These are phyloP conservation scores for Ptilodon capucinus DNA, from an alignment of 2,888 invertebrate species.

Conservation along the genomic window DNA sequence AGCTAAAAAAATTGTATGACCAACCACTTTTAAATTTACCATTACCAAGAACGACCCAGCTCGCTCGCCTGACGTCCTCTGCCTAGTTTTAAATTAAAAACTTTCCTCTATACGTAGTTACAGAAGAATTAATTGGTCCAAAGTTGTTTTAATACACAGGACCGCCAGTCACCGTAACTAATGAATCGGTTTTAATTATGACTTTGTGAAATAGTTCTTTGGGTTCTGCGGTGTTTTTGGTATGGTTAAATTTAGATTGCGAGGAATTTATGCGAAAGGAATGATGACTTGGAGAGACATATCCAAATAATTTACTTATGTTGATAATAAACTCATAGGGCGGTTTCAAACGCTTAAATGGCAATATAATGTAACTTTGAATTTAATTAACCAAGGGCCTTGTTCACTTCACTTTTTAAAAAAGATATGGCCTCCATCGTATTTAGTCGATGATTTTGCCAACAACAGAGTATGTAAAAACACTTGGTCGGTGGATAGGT, in stretches of 20 bases:
- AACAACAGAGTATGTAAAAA: too few relatives aligned
- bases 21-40: slow-evolving; percentile 28
- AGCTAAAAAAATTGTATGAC: slow-evolving; percentile 16
- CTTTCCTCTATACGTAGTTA: slow-evolving; percentile 22
- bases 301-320: too few relatives aligned
- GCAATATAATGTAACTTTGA: too few relatives aligned
- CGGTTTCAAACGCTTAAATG: too few relatives aligned
- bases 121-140: slow-evolving; percentile 28
- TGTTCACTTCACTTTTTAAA: too few relatives aligned
- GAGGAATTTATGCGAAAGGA: too few relatives aligned
- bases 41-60: slow-evolving; percentile 17
- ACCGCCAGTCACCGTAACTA: slow-evolving; percentile 14
- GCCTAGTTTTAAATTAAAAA: slow-evolving; percentile 32
- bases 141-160: slow-evolving; percentile 19
- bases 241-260: neutral
- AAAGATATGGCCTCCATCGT: too few relatives aligned
- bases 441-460: too few relatives aligned
- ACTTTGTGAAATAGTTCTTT: slow-evolving; percentile 6
- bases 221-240: slow-evolving; percentile 3
- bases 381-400: too few relatives aligned
- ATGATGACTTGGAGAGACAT: too few relatives aligned
- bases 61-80: slow-evolving; percentile 13
- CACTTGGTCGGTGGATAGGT: too few relatives aligned
- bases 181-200: slow-evolving; percentile 18
- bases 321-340: too few relatives aligned